phyloP scores from a whole-genome alignment of 2,113 vertebrate species.

The Albula glossodonta region DNA sequence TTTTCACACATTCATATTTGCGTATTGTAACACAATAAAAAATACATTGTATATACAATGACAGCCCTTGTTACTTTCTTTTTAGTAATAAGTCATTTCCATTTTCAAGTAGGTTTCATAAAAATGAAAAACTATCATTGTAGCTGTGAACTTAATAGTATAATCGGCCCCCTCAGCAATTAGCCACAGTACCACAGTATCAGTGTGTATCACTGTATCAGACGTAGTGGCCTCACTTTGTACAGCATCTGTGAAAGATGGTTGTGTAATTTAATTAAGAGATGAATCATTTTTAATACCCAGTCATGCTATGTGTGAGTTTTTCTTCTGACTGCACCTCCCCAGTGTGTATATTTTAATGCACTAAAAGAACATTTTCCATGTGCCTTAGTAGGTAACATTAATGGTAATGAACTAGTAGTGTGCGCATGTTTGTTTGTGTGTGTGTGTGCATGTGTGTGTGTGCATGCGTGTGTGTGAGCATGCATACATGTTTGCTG shows the following conservation, averaged over 20 bases:
- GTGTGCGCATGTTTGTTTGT: neutral
- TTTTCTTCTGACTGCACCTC: neutral
- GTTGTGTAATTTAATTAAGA: conserved; percentile 45
- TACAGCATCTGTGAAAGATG: conserved; percentile 20
- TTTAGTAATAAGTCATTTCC: neutral
- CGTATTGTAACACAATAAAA: neutral
- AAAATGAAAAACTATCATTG: neutral
- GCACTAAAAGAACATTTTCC: neutral
- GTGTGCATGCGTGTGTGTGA: neutral
- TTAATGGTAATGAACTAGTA: neutral
- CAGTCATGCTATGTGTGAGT: neutral
- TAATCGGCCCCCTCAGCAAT: conserved; percentile 1
- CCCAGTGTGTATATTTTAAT: neutral
- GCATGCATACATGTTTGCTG: neutral
- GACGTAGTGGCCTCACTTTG: conserved; percentile 34
- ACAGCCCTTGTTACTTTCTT: neutral
- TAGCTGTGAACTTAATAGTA: neutral
- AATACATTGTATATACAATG: neutral
- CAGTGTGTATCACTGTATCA: conserved; percentile 9
- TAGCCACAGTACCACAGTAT: neutral
- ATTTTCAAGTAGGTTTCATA: neutral
- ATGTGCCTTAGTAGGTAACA: neutral
- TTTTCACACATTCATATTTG: neutral
- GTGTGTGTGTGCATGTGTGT: neutral
- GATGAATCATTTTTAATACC: conserved; percentile 26